Percentiles rank a stretch among this genome's conserved stretches.
phyloP scores from a whole-genome alignment of 2,797 vertebrate species.

The Rhyacichthys aspro region DNA sequence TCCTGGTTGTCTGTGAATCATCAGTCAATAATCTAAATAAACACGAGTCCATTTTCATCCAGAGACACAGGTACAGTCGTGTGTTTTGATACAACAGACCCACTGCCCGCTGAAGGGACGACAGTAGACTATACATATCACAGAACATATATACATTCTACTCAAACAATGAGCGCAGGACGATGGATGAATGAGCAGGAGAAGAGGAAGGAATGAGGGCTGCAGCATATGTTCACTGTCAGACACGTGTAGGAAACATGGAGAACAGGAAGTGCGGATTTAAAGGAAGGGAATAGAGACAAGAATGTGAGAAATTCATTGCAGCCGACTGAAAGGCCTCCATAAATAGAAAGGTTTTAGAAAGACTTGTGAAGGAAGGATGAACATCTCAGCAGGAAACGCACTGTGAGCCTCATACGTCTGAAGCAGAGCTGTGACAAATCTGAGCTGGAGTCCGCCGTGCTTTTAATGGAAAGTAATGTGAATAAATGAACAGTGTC shows the following conservation, averaged over 20 bases:
- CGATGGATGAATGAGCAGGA: constrained; percentile 2
- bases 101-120: constrained; percentile 4
- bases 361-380: background rate
- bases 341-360: constrained; percentile 4
- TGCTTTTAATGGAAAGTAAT: too few relatives aligned
- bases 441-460: too few relatives aligned
- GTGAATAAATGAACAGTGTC: too few relatives aligned
- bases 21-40: too few relatives aligned
- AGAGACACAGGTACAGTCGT: constrained; percentile 24
- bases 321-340: background rate
- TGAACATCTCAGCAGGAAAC: too few relatives aligned
- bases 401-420: too few relatives aligned
- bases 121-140: constrained; percentile 68
- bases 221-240: constrained; percentile 21
- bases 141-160: constrained; percentile 37
- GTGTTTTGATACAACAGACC: constrained; percentile 30
- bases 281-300: constrained; percentile 12
- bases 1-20: background rate
- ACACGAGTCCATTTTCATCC: constrained; percentile 1
- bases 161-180: constrained; percentile 34
- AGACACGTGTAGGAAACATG: background rate
- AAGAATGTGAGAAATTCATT: constrained; percentile 11
- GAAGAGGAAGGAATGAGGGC: background rate
- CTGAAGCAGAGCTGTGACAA: too few relatives aligned
- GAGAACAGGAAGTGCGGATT: constrained; percentile 40